Percentiles rank a stretch among this genome's conserved stretches.
Evolutionary conservation across 37 sponge, comb jelly and placozoan species (phyloP).

Genomic region (Oopsacas minuta): DNA sequence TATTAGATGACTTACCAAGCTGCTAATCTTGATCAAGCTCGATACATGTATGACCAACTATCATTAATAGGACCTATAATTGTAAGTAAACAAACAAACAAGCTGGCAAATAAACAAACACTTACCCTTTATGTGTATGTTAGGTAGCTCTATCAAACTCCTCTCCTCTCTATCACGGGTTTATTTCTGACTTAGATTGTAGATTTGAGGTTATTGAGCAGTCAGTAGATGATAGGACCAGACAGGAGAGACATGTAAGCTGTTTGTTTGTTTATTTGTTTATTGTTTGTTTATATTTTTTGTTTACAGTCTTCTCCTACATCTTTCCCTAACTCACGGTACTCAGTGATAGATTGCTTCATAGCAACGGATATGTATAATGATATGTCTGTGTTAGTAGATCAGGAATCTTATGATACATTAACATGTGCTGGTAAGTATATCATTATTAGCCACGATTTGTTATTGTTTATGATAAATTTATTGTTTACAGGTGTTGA

Average conservation of each 20-base stretch:
- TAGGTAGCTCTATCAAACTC: slow-evolving; percentile 80
- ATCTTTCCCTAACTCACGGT: slow-evolving; percentile 61
- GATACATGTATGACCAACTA: slow-evolving; percentile 83
- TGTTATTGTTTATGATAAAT: too few relatives aligned
- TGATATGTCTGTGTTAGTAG: slow-evolving; percentile 42
- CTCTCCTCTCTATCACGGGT: slow-evolving; percentile 64
- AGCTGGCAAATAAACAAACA: slow-evolving; percentile 22
- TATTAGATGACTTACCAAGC: slow-evolving; percentile 77
- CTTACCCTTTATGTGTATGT: background rate
- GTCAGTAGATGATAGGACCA: slow-evolving; percentile 81
- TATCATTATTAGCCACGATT: background rate
- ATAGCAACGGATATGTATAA: slow-evolving; percentile 58
- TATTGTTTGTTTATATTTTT: background rate
- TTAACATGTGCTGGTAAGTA: slow-evolving; percentile 50
- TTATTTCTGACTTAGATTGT: slow-evolving; percentile 72
- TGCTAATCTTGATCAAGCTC: slow-evolving; percentile 62
- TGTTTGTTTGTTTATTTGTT: background rate
- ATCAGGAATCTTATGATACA: slow-evolving; percentile 41
- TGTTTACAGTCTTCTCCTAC: background rate
- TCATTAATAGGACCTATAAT: slow-evolving; percentile 70
- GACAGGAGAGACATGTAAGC: slow-evolving; percentile 55
- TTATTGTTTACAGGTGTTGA: slow-evolving; percentile 46
- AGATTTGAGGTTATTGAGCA: slow-evolving; percentile 56
- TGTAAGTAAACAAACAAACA: slow-evolving; percentile 30
- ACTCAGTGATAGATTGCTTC: slow-evolving; percentile 60